Conservation (phyloP, 2,113 vertebrate genomes). For the Stegostoma tigrinum region DNA sequence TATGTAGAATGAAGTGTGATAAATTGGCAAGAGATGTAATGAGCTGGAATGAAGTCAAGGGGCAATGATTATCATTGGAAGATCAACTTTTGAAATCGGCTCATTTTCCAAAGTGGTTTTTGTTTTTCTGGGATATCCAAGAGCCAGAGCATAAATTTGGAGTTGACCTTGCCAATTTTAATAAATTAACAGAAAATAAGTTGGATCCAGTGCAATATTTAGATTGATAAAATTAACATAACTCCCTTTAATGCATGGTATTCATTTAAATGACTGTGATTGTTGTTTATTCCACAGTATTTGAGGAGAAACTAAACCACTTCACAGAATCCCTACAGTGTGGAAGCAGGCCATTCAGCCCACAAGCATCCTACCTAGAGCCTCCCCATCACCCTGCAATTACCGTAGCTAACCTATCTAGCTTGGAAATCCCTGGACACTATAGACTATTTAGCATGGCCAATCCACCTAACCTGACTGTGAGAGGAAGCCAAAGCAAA, state of each 20-base stretch:
- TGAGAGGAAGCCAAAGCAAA: too few species aligned
- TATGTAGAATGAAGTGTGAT: background rate
- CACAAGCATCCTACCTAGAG: too few species aligned
- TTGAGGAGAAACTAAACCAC: background rate
- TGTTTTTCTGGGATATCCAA: background rate
- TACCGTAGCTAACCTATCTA: too few species aligned
- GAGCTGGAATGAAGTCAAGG: background rate
- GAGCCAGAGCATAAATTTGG: background rate
- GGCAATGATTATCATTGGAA: background rate
- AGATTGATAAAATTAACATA: background rate
- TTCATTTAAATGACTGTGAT: background rate
- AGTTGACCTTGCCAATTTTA: background rate
- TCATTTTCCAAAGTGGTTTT: background rate
- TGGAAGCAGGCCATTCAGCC: too few species aligned
- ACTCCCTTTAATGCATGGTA: background rate
- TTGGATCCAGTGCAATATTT: background rate
- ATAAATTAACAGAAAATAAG: background rate
- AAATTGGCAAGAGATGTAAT: background rate
- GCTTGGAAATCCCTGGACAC: too few species aligned
- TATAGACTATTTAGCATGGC: too few species aligned
- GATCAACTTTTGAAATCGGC: background rate
- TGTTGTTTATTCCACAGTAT: background rate
- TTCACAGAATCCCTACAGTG: background rate
- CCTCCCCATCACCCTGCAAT: too few species aligned
- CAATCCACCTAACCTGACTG: too few species aligned